phyloP scores from a whole-genome alignment of 2,113 vertebrate genomes.

The Neodon shergylaensis region DNA sequence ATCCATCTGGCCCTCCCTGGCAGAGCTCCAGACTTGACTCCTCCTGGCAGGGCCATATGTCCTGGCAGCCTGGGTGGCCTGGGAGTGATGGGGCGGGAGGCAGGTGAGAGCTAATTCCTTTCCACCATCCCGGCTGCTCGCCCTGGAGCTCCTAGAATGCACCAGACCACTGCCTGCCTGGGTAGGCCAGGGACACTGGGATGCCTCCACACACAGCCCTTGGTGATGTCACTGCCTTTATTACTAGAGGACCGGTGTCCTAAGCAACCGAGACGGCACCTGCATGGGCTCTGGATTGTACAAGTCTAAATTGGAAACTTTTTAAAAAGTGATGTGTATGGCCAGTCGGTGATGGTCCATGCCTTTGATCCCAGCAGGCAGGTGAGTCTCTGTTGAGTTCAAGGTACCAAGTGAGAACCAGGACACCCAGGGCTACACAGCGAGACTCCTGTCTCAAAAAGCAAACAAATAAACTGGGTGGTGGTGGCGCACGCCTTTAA shows the following conservation, averaged over 20 bases:
- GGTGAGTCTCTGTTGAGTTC: background rate
- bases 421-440: background rate
- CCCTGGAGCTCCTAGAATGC: background rate
- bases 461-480: background rate
- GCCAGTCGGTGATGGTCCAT: background rate
- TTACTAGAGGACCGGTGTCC: too few species aligned
- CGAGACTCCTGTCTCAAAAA: background rate
- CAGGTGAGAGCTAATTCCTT: conserved; percentile 16
- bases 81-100: background rate
- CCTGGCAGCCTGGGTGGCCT: background rate
- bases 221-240: background rate
- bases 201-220: rapidly evolving
- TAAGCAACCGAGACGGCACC: background rate
- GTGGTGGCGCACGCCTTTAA: background rate
- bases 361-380: background rate
- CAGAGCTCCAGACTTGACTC: conserved; percentile 34
- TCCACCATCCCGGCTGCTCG: rapidly evolving
- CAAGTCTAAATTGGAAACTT: background rate
- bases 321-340: background rate
- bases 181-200: background rate
- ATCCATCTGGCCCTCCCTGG: conserved; percentile 73
- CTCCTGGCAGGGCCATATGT: conserved; percentile 37
- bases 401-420: background rate
- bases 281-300: background rate
- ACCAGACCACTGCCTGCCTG: too few species aligned